phyloP scores from a whole-genome alignment of 2,888 invertebrate species.

The Hirtodrosophila cameraria region DNA sequence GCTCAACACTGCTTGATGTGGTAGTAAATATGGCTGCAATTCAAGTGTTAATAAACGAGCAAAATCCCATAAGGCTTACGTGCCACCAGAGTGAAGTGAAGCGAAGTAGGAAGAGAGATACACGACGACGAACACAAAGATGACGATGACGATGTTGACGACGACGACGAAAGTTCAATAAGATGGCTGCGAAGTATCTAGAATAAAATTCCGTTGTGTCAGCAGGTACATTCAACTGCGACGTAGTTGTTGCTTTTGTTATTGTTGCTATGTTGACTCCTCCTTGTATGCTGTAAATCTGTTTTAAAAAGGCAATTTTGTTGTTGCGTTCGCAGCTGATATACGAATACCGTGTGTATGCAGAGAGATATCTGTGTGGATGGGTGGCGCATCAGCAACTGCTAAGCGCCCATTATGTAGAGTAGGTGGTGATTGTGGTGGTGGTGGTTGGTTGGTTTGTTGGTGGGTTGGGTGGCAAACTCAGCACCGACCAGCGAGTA shows the following conservation, averaged over 20 bases:
- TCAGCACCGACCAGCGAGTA: conserved; percentile 23
- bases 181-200: conserved; percentile 15
- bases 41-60: conserved; percentile 54
- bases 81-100: conserved; percentile 33
- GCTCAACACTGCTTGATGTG: conserved; percentile 20
- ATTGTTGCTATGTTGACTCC: conserved; percentile 4
- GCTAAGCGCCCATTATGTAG: conserved; percentile 72
- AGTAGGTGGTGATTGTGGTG: conserved; percentile 65
- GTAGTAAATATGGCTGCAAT: conserved; percentile 51
- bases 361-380: conserved; percentile 51
- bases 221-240: conserved; percentile 41
- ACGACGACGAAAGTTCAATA: conserved; percentile 7
- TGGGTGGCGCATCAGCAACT: conserved; percentile 64
- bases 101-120: conserved; percentile 11
- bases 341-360: conserved; percentile 75
- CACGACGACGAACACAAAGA: conserved; percentile 15
- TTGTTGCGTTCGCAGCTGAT: conserved; percentile 78
- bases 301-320: conserved; percentile 67
- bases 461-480: conserved; percentile 8
- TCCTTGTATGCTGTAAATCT: conserved; percentile 67
- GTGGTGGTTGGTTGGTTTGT: conserved; percentile 36
- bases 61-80: conserved; percentile 61
- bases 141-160: conserved; percentile 14
- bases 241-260: conserved; percentile 2
- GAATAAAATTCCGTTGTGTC: conserved; percentile 33